Base-by-base conservation (phyloP, 2,797 vertebrate genomes). In the Typhlichthys eigenmanni region DNA sequence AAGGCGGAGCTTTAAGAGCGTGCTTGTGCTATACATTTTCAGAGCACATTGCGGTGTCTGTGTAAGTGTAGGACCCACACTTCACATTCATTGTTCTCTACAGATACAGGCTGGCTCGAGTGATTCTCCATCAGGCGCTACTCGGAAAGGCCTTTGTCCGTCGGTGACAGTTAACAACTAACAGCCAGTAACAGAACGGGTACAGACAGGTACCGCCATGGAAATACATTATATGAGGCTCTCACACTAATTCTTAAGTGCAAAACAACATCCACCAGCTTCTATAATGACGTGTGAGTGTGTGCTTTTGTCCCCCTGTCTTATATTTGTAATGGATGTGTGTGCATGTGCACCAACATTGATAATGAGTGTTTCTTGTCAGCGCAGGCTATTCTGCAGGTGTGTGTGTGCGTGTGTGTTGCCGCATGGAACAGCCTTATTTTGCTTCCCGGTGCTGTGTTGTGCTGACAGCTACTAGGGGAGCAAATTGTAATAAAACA, bases 401-500 rank as follows among this genome's bases (percentile, higher is more conserved):
- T 76, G 62, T 62, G 52, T 68, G 60, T 64, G 62, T 60, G 64
- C 63, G 60, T 70, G 68, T 76, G 62, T 62, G 52, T 38, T 38
- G 34, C 34, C 5, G 34, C 34, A 62, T 69, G 58, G 71, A 76
- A 73, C 58, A 68, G 71, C 80, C 62, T 62, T 79, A 79, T 86
- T 87, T 79, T 74, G 71, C 74, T 70, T 74, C 64, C 58, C 54
- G 64, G n/a, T 16, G n/a, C 29, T 19, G 16, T 17, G 11, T 29
- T 66, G 58, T 68, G 57, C 69, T 78, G 88, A 88, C 88, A 88
- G 88, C 84, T 85, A 85, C 79, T 84, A 75, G 76, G 79, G 83
- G 82, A 75, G 84, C 84, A 87, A 75, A 87, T 72, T 85, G 88
- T 88, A 87, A 90, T 89, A 87, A 88, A 85, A 89, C 85, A 90